A percentile compares a stretch with the other conserved stretches of the same genome.
Conservation (phyloP, 2,888 invertebrate species). For the Shargacucullia verbasci region DNA sequence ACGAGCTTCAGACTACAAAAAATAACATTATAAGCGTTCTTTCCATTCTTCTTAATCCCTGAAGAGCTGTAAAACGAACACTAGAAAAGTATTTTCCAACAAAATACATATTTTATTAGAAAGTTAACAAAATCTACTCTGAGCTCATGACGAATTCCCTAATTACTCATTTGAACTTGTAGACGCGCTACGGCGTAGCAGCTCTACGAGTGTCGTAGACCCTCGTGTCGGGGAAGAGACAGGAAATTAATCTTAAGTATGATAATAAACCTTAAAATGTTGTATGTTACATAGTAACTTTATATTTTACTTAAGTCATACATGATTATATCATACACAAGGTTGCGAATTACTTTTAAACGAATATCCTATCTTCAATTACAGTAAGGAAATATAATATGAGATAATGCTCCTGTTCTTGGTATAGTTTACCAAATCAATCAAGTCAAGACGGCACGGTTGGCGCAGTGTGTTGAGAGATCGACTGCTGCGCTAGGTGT, state of each 20-base stretch:
- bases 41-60: constrained; percentile 15
- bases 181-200: constrained; percentile 49
- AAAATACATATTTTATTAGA: constrained; percentile 46
- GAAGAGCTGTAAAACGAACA: constrained; percentile 17
- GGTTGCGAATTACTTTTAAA: too few species aligned
- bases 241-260: constrained; percentile 13
- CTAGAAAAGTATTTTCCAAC: constrained; percentile 39
- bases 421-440: too few species aligned
- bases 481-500: too few species aligned
- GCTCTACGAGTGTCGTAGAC: constrained; percentile 41
- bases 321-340: too few species aligned
- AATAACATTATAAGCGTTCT: constrained; percentile 12
- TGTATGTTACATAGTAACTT: not conserved
- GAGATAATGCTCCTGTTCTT: too few species aligned
- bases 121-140: constrained; percentile 40
- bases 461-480: too few species aligned
- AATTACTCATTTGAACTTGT: constrained; percentile 49
- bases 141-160: constrained; percentile 44
- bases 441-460: too few species aligned
- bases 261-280: not conserved
- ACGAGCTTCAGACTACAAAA: constrained; percentile 2
- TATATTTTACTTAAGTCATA: not conserved
- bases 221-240: not conserved
- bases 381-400: too few species aligned
- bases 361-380: too few species aligned